These are phyloP conservation scores for Carpatolechia fugitivella DNA, from an alignment of 2,888 invertebrate genomes.

Conservation along the genomic window DNA sequence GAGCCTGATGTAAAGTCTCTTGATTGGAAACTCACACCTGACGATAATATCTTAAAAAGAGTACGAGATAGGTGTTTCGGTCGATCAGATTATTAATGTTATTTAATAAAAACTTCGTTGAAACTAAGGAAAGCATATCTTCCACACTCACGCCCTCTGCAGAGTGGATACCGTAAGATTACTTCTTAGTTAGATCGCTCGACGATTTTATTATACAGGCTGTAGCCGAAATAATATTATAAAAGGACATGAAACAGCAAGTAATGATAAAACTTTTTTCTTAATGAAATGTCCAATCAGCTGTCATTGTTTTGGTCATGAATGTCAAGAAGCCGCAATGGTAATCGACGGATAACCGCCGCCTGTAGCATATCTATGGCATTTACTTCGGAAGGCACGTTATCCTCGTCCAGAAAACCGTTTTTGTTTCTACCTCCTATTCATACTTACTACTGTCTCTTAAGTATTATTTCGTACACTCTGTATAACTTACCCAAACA, in stretches of 20 bases:
- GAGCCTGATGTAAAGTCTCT: conserved; percentile 41
- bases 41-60: conserved; percentile 56
- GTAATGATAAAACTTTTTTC: conserved; percentile 39
- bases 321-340: too few relatives aligned
- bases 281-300: too few relatives aligned
- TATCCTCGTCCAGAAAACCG: too few relatives aligned
- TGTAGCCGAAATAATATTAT: not conserved
- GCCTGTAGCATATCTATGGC: too few relatives aligned
- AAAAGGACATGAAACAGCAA: conserved; percentile 24
- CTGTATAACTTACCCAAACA: too few relatives aligned
- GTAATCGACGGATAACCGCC: too few relatives aligned
- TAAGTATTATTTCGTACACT: too few relatives aligned
- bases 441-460: too few relatives aligned
- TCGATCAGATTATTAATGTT: conserved; percentile 47
- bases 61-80: conserved; percentile 62
- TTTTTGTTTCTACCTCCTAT: too few relatives aligned
- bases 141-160: not conserved
- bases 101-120: not conserved
- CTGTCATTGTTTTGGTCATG: too few relatives aligned
- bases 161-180: not conserved
- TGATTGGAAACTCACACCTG: conserved; percentile 59
- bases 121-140: conserved; percentile 5
- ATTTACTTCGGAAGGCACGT: too few relatives aligned
- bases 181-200: conserved; percentile 3
- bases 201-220: not conserved